These are phyloP conservation scores for Austrofundulus limnaeus DNA, from an alignment of 2,113 vertebrate species.

Conservation along the genomic window DNA sequence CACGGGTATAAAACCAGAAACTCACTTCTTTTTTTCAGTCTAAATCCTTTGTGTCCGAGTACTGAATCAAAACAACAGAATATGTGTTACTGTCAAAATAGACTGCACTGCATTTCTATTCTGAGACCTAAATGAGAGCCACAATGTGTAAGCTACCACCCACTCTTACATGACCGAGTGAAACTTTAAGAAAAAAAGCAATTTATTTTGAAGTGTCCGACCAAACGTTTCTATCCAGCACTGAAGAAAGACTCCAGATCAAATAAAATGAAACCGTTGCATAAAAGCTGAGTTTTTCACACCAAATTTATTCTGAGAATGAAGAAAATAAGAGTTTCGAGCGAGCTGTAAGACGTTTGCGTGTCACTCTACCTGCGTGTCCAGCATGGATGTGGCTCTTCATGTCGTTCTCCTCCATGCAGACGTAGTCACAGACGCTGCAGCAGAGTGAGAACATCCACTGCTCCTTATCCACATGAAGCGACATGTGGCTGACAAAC, in stretches of 20 bases:
- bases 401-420: constrained; percentile 95
- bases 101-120: constrained; percentile 54
- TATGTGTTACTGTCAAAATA: constrained; percentile 60
- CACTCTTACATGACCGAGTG: constrained; percentile 51
- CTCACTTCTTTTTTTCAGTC: constrained; percentile 46
- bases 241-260: not conserved
- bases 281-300: not conserved
- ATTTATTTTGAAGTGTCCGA: constrained; percentile 27
- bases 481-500: constrained; percentile 99
- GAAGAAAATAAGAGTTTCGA: no score
- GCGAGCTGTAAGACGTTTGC: no score
- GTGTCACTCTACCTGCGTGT: constrained; percentile 83
- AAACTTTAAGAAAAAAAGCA: constrained; percentile 55
- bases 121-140: constrained; percentile 52
- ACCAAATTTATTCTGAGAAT: no score
- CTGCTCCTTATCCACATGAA: constrained; percentile 98
- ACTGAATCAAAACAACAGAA: constrained; percentile 51
- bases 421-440: constrained; percentile 91
- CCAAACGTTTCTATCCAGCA: constrained; percentile 14
- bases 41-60: constrained; percentile 33
- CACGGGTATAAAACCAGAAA: not conserved
- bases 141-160: constrained; percentile 55
- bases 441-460: constrained; percentile 99
- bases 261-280: not conserved
- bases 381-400: constrained; percentile 90